These are phyloP conservation scores for Dreissena rostriformis DNA, from an alignment of 1,140 invertebrate genomes.

Conservation along the genomic window DNA sequence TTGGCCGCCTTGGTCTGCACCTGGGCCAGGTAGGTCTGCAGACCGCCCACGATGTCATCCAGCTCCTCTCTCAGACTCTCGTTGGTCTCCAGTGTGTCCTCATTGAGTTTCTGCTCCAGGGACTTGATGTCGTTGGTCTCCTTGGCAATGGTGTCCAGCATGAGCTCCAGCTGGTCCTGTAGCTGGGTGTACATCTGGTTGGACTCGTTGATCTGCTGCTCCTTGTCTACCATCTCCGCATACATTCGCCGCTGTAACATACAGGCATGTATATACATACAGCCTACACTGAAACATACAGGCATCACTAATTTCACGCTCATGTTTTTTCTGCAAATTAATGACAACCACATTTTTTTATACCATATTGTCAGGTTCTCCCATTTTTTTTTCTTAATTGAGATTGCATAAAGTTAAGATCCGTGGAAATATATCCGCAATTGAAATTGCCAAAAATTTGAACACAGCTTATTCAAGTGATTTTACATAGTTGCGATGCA, in stretches of 20 bases:
- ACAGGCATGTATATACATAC: too few relatives aligned
- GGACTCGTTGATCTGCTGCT: constrained; percentile 74
- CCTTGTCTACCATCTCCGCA: constrained; percentile 75
- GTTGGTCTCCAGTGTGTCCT: constrained; percentile 74
- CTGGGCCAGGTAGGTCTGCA: constrained; percentile 75
- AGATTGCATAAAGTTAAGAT: too few relatives aligned
- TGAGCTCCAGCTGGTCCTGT: constrained; percentile 73
- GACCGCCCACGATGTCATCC: constrained; percentile 75
- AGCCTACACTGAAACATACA: too few relatives aligned
- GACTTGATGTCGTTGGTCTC: constrained; percentile 78
- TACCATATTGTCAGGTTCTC: too few relatives aligned
- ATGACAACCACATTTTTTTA: too few relatives aligned
- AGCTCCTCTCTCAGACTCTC: constrained; percentile 74
- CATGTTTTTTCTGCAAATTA: too few relatives aligned
- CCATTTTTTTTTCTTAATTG: too few relatives aligned
- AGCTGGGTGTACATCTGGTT: constrained; percentile 72
- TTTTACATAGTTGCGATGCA: too few relatives aligned
- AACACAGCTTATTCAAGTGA: too few relatives aligned
- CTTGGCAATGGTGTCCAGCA: constrained; percentile 73
- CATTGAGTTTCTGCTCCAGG: constrained; percentile 74
- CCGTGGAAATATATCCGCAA: too few relatives aligned
- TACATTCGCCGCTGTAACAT: constrained; percentile 55
- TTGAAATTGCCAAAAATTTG: too few relatives aligned
- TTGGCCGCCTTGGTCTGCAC: constrained; percentile 72
- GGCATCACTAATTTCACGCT: too few relatives aligned